Base-by-base conservation (phyloP, 2,797 vertebrate species). In the Malacoraja senta region DNA sequence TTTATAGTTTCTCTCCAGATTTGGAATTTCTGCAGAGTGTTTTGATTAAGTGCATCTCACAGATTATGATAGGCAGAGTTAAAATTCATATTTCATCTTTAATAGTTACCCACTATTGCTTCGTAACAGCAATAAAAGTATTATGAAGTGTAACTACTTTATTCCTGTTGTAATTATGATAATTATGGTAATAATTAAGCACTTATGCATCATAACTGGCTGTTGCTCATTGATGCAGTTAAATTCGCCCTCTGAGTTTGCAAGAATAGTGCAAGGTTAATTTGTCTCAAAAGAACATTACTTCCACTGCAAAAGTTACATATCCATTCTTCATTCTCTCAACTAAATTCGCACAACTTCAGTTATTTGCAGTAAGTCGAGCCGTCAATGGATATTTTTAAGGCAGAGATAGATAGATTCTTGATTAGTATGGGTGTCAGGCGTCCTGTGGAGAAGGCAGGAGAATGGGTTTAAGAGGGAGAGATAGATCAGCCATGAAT, bases 101-200 rank as follows among this genome's bases (percentile, higher is more conserved):
- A 88, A 88, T 88, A 88, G 84, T 88, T 68, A 35, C 24, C 32
- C 63, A 88, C 63, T 35, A 78, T 35, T 88, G 84, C 84, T 68
- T 35, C 35, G 63, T 88, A 88, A 88, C 68, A 88, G 84, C 65
- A 88, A 88, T 88, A 88, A 88, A 88, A 88, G 84, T 88, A 88
- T 88, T 68, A 88, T 88, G 84, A 68, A 88, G 84, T 63, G n/a
- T 68, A 88, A 88, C 65, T 88, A 68, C 63, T 68, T 88, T 88
- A 88, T 68, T 88, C 65, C 84, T 35, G n/a, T 88, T 88, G 61
- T 35, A 88, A 88, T 88, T 88, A 68, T 35, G 78, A 79, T 88
- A 88, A 88, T 88, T 68, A 88, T 68, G 61, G 84, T 68, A 32
- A 88, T 88, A 88, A 88, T 88, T 68, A 88, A 68, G 84, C 61